Evolutionary conservation across 2,888 invertebrate species (phyloP).

Genomic region (Lumbricus terrestris): DNA sequence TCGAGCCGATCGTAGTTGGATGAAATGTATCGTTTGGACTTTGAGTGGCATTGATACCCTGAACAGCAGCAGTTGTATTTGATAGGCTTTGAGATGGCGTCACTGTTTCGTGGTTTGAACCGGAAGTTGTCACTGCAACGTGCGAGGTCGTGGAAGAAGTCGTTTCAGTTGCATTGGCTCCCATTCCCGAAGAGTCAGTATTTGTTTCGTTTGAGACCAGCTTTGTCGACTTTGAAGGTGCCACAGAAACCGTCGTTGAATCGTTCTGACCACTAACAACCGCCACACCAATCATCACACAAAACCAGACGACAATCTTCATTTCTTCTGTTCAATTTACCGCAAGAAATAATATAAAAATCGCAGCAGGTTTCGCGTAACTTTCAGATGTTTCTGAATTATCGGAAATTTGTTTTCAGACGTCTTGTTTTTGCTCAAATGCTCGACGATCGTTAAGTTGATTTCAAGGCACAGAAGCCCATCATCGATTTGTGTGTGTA

Average conservation of each 20-base stretch:
- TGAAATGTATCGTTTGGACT: background rate
- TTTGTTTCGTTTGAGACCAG: background rate
- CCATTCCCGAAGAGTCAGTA: background rate
- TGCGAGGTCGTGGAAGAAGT: background rate
- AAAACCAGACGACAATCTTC: background rate
- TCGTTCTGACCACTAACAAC: background rate
- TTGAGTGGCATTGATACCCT: background rate
- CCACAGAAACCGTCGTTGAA: background rate
- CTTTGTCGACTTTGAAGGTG: background rate
- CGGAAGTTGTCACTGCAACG: background rate
- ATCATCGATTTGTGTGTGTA: background rate
- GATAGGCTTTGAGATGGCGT: background rate
- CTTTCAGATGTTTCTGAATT: background rate
- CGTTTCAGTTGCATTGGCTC: background rate
- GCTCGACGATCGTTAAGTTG: constrained; percentile 3
- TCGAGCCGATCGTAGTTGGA: no score
- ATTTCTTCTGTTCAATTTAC: background rate
- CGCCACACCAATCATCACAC: background rate
- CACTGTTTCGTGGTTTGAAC: background rate
- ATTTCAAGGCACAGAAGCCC: background rate
- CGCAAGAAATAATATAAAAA: no score
- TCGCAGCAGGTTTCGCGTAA: no score
- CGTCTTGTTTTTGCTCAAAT: background rate
- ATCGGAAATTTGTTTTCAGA: background rate
- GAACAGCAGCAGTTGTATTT: background rate